A percentile compares a stretch with the other conserved stretches of the same genome.
Conservation (phyloP, 2,113 vertebrate genomes). For the Meles meles region DNA sequence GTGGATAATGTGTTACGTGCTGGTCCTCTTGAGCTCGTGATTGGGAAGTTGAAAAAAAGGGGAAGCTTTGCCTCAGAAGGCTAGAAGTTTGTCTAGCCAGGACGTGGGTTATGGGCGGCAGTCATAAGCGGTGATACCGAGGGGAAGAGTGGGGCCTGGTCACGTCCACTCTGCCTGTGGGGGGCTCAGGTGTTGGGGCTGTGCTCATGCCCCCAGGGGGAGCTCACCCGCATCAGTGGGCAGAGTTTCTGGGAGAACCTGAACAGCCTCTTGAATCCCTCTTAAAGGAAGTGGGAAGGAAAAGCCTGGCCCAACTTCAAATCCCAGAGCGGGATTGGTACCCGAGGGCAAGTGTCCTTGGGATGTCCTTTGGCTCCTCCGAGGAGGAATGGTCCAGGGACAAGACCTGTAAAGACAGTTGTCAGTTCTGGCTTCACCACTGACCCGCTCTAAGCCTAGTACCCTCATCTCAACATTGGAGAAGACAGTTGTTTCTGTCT, state of each 20-base stretch:
- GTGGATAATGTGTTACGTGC: background rate
- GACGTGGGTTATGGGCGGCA: accelerated
- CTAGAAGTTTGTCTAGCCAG: background rate
- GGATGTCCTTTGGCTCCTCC: background rate
- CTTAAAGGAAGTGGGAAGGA: background rate
- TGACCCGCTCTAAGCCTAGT: background rate
- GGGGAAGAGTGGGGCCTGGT: background rate
- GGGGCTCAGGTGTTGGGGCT: too few relatives aligned
- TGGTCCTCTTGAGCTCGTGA: accelerated
- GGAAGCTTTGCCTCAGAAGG: background rate
- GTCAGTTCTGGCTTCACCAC: background rate
- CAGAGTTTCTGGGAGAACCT: background rate
- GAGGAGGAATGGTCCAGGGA: background rate
- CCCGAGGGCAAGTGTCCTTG: background rate
- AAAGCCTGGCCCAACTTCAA: background rate
- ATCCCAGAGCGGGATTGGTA: background rate
- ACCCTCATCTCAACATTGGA: background rate
- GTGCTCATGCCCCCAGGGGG: background rate
- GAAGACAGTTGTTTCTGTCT: background rate
- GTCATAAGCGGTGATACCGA: background rate
- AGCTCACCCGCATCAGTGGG: accelerated
- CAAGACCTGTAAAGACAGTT: accelerated
- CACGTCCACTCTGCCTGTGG: accelerated
- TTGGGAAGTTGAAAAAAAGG: background rate
- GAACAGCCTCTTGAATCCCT: background rate